Evolutionary conservation across 2,888 invertebrate genomes (phyloP).

Genomic region (Cabera pusaria): DNA sequence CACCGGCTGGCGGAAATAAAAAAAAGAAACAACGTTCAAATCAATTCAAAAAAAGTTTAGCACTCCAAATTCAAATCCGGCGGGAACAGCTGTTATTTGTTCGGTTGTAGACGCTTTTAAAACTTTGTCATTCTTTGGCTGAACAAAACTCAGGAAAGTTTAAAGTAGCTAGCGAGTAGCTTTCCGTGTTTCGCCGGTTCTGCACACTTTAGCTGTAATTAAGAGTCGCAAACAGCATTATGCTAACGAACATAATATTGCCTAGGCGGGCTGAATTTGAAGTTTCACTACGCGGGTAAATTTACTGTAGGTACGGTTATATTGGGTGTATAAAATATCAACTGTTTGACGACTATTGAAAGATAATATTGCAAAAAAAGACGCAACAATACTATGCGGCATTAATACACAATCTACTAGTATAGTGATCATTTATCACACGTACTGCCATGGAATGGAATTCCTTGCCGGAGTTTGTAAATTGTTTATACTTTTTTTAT

Average conservation of each 20-base stretch:
- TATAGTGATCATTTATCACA: no score
- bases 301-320: no score
- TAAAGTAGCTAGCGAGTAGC: constrained; percentile 32
- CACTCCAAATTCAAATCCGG: constrained; percentile 32
- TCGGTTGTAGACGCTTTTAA: constrained; percentile 29
- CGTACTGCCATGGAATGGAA: no score
- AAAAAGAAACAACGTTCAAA: neutral
- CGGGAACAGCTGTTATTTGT: constrained; percentile 13
- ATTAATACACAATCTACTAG: no score
- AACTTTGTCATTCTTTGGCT: constrained; percentile 31
- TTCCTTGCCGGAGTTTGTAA: no score
- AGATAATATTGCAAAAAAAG: no score
- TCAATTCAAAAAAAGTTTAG: constrained; percentile 16
- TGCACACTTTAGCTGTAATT: constrained; percentile 44
- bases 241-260: constrained; percentile 46
- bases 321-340: no score
- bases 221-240: constrained; percentile 48
- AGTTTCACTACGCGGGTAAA: constrained; percentile 9
- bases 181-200: constrained; percentile 33
- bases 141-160: constrained; percentile 24
- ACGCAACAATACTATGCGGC: no score
- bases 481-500: no score
- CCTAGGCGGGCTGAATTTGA: constrained; percentile 27
- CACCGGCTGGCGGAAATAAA: no score
- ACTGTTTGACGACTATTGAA: no score